Evolutionary conservation across 2,113 vertebrate species (phyloP), one percentile per base, ranked within the genome.

Genomic region (Nerophis ophidion): DNA sequence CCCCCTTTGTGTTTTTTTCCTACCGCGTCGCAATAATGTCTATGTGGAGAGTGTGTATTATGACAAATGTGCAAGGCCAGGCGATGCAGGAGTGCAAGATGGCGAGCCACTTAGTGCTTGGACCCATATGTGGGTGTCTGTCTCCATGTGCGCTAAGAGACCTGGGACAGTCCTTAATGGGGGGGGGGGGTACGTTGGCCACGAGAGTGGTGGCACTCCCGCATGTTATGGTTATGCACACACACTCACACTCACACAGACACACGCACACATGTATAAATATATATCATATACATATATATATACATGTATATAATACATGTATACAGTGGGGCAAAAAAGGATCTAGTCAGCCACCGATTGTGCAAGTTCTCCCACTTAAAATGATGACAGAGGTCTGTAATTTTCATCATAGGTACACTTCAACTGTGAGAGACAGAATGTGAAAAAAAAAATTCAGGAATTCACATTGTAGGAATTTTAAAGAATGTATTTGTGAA

Each of bases 41-140:
- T 26, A 12, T 71, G 35, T 56, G 15, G 72, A 70, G 52, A 26
- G 26, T 26, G 26, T 26, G 26, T 26, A 26, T 26, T 26, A 26
- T 26, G 26, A 26, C 26, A 26, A 26, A 26, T 26, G 26, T 26
- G 26, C 2, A 40, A 64, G 60, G 40, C 42, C 49, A 49, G 26
- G 50, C 65, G 70, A 63, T 0, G 15, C 26, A 55, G 75, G 56
- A 75, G 80, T 36, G 74, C 68, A 75, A 73, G 73, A 75, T 61
- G 73, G 73, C 51, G 26, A 53, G 68, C 67, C 76, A 82, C 78
- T 82, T 84, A 79, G 76, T 35, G 66, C 68, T 35, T 49, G 49
- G 15, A 65, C 44, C 17, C 66, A 0, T 78, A 45, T 76, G 62
- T 67, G 14, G 57, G 48, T 71, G 50, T 60, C 48, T 56, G 47